A percentile compares a stretch with the other conserved stretches of the same genome.
These are phyloP conservation scores for Lycaena phlaeas DNA, from an alignment of 2,888 invertebrate species.

Conservation along the genomic window DNA sequence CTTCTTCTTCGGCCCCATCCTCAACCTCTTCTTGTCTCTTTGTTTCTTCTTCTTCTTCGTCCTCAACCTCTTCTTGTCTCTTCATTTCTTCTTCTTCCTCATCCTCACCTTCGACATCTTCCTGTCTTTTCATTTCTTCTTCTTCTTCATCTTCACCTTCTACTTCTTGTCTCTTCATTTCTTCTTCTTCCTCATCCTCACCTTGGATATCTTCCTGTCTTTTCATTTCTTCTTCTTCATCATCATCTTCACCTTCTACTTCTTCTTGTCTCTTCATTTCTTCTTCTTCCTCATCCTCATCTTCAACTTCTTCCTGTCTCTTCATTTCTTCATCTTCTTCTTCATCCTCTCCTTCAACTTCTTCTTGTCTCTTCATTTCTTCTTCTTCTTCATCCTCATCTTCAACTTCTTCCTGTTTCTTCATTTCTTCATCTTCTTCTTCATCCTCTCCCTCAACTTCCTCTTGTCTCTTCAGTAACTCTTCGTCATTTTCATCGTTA, in stretches of 20 bases:
- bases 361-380: slow-evolving; percentile 5
- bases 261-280: slow-evolving; percentile 13
- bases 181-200: slow-evolving; percentile 14
- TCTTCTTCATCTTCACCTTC: slow-evolving; percentile 8
- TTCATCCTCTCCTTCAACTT: slow-evolving; percentile 11
- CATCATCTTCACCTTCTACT: slow-evolving; percentile 15
- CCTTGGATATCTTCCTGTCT: slow-evolving; percentile 10
- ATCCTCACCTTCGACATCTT: neutral
- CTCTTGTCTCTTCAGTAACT: neutral
- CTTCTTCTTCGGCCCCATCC: slow-evolving; percentile 11
- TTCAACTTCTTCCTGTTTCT: slow-evolving; percentile 18
- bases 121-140: slow-evolving; percentile 9
- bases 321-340: slow-evolving; percentile 13
- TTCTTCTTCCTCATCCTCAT: slow-evolving; percentile 14
- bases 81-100: slow-evolving; percentile 11
- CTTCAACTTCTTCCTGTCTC: slow-evolving; percentile 15
- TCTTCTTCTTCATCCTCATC: slow-evolving; percentile 14
- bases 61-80: slow-evolving; percentile 12
- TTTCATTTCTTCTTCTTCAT: slow-evolving; percentile 13
- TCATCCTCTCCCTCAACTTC: neutral
- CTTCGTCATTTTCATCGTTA: neutral
- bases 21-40: slow-evolving; percentile 10
- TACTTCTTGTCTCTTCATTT: slow-evolving; percentile 12
- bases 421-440: slow-evolving; percentile 16
- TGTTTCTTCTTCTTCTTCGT: slow-evolving; percentile 15